Evolutionary conservation across 2,888 invertebrate species (phyloP).

Genomic region (Eupeodes luniger): DNA sequence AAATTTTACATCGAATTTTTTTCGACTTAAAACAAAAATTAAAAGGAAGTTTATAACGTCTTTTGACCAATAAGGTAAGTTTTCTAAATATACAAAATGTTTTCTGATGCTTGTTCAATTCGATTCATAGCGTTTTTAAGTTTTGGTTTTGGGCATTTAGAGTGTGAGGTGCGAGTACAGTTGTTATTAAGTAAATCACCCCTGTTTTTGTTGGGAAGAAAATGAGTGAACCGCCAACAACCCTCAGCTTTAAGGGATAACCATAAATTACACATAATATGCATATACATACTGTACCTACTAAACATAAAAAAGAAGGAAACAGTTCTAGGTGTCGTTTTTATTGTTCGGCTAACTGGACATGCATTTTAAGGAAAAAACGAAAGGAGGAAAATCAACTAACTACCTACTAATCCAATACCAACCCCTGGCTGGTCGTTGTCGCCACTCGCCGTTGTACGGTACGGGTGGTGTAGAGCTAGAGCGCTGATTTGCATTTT

Average conservation of each 20-base stretch:
- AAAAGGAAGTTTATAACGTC: neutral
- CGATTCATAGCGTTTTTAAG: too few relatives aligned
- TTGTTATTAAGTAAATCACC: conserved; percentile 51
- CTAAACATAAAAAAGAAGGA: neutral
- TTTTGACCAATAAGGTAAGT: conserved; percentile 64
- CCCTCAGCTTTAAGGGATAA: conserved; percentile 57
- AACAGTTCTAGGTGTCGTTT: conserved; percentile 56
- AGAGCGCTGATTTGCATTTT: conserved; percentile 64
- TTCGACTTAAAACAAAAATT: conserved; percentile 14
- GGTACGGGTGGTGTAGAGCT: neutral
- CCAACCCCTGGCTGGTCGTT: too few relatives aligned
- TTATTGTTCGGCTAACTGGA: conserved; percentile 69
- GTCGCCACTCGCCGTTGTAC: conserved; percentile 24
- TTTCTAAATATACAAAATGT: neutral
- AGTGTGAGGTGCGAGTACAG: conserved; percentile 54
- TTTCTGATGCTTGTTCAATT: neutral
- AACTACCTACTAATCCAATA: neutral
- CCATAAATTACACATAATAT: conserved; percentile 47
- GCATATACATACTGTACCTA: conserved; percentile 53
- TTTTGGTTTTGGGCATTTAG: neutral
- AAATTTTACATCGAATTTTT: conserved; percentile 64
- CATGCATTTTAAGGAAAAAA: conserved; percentile 59
- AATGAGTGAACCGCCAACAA: conserved; percentile 21
- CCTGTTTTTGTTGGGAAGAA: conserved; percentile 16
- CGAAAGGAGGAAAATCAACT: conserved; percentile 31